Conservation (phyloP, 2,888 invertebrate species). For the Globia sparganii region DNA sequence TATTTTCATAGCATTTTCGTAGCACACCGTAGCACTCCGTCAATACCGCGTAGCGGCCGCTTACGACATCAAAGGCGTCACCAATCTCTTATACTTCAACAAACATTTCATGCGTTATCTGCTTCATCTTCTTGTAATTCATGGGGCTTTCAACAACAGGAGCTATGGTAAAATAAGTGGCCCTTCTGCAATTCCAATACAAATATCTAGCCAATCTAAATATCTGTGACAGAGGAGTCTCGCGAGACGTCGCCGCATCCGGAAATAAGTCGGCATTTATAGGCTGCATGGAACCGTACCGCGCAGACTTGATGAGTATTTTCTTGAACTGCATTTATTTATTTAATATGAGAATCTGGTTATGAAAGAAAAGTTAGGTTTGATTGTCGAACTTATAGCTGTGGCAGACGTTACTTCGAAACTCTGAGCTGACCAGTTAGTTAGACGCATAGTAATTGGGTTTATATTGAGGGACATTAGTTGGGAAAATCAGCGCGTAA, state of each 20-base stretch:
- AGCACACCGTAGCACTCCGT: constrained; percentile 46
- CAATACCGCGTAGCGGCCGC: constrained; percentile 35
- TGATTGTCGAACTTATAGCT: not conserved
- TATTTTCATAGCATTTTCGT: constrained; percentile 51
- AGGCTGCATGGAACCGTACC: constrained; percentile 15
- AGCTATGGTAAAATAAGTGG: constrained; percentile 8
- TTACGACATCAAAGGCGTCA: not conserved
- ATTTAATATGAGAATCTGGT: constrained; percentile 7
- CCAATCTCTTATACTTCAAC: constrained; percentile 6
- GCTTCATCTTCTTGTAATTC: not conserved
- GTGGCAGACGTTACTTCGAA: not conserved
- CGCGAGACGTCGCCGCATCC: constrained; percentile 15
- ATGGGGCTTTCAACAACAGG: not conserved
- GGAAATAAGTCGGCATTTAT: constrained; percentile 51
- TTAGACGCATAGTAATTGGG: not conserved
- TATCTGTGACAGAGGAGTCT: constrained; percentile 37
- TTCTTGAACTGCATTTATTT: constrained; percentile 26
- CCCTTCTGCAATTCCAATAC: constrained; percentile 14
- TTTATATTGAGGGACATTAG: not conserved
- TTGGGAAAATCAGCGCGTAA: not conserved
- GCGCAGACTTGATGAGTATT: constrained; percentile 36
- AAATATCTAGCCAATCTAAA: constrained; percentile 54
- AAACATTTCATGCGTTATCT: constrained; percentile 24
- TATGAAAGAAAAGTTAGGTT: not conserved
- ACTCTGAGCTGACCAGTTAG: not conserved